Conservation (phyloP, 2,113 vertebrate species). For the Macroglossus sobrinus region DNA sequence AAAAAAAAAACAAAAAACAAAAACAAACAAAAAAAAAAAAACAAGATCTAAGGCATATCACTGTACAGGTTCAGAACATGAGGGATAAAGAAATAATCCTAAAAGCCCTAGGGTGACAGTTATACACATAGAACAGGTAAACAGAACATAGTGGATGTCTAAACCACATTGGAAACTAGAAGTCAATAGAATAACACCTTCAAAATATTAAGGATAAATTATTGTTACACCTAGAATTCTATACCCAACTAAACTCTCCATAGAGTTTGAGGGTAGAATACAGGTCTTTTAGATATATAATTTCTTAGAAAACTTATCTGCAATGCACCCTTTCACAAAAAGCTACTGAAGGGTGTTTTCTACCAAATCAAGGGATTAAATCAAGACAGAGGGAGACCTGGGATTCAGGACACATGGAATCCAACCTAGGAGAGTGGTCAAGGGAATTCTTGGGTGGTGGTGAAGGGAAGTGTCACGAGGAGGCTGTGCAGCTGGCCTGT, state of each 20-base stretch:
- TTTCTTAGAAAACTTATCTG: neutral
- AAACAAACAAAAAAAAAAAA: too few relatives aligned
- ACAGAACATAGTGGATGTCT: neutral
- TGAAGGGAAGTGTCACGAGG: neutral
- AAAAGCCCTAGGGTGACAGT: neutral
- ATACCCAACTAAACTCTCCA: neutral
- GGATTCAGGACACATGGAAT: neutral
- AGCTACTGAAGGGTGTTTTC: neutral
- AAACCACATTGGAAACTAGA: neutral
- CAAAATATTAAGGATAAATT: neutral
- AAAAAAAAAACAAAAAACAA: too few relatives aligned
- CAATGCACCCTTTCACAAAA: neutral
- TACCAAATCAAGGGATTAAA: neutral
- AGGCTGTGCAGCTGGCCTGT: too few relatives aligned
- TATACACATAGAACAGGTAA: neutral
- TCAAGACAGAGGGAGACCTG: neutral
- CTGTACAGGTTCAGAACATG: neutral
- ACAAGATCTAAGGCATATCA: neutral
- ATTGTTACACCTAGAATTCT: neutral
- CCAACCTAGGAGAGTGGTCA: neutral
- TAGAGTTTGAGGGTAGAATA: neutral
- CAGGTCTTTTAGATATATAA: neutral
- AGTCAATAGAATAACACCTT: neutral
- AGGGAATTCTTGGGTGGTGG: neutral
- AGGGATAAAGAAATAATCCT: neutral